Conservation (phyloP, 2,888 invertebrate genomes). For the Chrysodeixis includens region DNA sequence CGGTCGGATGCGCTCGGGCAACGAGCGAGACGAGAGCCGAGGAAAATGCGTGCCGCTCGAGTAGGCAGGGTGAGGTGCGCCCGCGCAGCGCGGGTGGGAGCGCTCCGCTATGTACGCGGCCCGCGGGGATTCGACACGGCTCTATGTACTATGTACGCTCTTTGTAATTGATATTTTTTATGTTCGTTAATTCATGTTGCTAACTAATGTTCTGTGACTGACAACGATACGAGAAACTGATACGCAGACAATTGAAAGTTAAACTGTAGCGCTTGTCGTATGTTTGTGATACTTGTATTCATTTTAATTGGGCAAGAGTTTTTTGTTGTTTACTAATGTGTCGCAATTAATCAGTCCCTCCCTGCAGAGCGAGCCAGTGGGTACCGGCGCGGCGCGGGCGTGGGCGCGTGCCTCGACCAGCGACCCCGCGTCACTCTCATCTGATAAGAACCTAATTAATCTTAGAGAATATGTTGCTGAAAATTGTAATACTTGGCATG, state of each 20-base stretch:
- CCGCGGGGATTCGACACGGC: constrained; percentile 33
- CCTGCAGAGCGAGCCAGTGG: constrained; percentile 3
- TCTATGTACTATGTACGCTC: constrained; percentile 56
- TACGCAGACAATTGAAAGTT: constrained; percentile 24
- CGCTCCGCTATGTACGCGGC: constrained; percentile 37
- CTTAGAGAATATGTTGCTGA: constrained; percentile 38
- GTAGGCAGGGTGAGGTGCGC: constrained; percentile 61
- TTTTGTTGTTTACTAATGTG: constrained; percentile 23
- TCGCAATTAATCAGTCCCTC: constrained; percentile 45
- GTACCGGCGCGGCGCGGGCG: constrained; percentile 19
- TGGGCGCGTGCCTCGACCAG: constrained; percentile 7
- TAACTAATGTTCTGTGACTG: constrained; percentile 55
- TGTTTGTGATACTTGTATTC: constrained; percentile 26
- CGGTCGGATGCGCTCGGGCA: constrained; percentile 86
- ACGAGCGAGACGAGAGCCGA: constrained; percentile 80
- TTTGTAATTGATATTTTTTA: constrained; percentile 82
- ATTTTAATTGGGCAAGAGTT: constrained; percentile 41
- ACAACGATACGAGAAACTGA: constrained; percentile 45
- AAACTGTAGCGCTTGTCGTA: constrained; percentile 18
- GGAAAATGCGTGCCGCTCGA: constrained; percentile 74
- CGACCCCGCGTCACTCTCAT: constrained; percentile 37
- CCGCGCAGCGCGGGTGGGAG: constrained; percentile 41
- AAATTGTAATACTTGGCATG: constrained; percentile 41
- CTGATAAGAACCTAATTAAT: constrained; percentile 51
- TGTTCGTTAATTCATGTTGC: constrained; percentile 74